Percentiles rank a stretch among this genome's conserved stretches.
Evolutionary conservation across 2,113 vertebrate species (phyloP).

Genomic region (Pimephales promelas): DNA sequence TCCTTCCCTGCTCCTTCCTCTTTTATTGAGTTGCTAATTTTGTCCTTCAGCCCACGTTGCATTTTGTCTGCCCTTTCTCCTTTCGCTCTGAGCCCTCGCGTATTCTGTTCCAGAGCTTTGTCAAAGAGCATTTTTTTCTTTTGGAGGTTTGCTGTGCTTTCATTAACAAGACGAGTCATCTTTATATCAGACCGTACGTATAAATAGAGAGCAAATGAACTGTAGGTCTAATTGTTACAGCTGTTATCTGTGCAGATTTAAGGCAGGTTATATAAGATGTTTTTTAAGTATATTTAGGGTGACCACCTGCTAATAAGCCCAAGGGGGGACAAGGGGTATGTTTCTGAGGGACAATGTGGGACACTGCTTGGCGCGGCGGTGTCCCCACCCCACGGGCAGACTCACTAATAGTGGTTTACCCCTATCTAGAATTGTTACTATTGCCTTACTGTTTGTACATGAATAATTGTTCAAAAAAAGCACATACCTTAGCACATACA

Average conservation of each 20-base stretch:
- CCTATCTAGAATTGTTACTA: no score
- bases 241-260: slow-evolving; percentile 38
- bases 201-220: slow-evolving; percentile 26
- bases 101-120: not conserved
- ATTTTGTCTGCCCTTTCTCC: not conserved
- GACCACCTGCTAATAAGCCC: no score
- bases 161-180: slow-evolving; percentile 30
- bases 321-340: no score
- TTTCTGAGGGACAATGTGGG: no score
- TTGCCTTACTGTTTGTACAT: no score
- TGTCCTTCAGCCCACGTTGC: slow-evolving; percentile 25
- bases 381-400: no score
- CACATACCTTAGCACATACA: no score
- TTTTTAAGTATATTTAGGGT: no score
- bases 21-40: slow-evolving; percentile 47
- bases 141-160: slow-evolving; percentile 15
- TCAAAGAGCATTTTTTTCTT: slow-evolving; percentile 21
- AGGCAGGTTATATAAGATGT: slow-evolving; percentile 38
- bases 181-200: slow-evolving; percentile 34
- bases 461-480: no score
- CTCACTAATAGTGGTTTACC: no score
- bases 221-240: slow-evolving; percentile 40
- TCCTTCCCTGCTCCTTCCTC: slow-evolving; percentile 14
- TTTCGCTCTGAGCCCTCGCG: not conserved
- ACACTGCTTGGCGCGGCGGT: no score